Conservation (phyloP, 2,888 invertebrate genomes). For the Hemistola chrysoprasaria region DNA sequence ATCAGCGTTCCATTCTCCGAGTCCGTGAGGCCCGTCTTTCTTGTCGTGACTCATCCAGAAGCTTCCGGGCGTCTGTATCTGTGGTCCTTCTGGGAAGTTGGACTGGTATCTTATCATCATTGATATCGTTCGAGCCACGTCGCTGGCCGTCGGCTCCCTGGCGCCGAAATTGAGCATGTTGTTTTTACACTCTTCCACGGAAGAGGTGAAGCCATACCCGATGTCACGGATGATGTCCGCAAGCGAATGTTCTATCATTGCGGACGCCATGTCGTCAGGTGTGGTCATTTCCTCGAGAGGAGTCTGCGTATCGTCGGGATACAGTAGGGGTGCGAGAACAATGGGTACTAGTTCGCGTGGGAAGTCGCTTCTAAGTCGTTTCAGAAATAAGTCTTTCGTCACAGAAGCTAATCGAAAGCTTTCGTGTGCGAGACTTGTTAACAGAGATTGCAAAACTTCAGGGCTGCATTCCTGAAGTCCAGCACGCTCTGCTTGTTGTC, state of each 20-base stretch:
- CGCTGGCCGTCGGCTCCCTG: slow-evolving; percentile 90
- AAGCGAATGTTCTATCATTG: slow-evolving; percentile 88
- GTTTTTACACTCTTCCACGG: slow-evolving; percentile 93
- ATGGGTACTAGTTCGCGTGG: slow-evolving; percentile 94
- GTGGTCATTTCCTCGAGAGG: slow-evolving; percentile 84
- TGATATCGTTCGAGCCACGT: slow-evolving; percentile 92
- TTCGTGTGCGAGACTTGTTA: slow-evolving; percentile 84
- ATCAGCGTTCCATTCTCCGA: slow-evolving; percentile 95
- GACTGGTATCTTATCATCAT: slow-evolving; percentile 93
- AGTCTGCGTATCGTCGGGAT: slow-evolving; percentile 88
- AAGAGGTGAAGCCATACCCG: slow-evolving; percentile 93
- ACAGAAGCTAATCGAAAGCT: slow-evolving; percentile 86
- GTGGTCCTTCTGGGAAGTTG: slow-evolving; percentile 84
- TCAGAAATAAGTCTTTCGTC: slow-evolving; percentile 90
- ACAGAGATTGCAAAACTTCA: slow-evolving; percentile 92
- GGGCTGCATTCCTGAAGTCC: slow-evolving; percentile 95
- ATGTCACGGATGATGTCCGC: slow-evolving; percentile 96
- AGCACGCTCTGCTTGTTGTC: slow-evolving; percentile 87
- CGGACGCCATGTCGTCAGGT: slow-evolving; percentile 82
- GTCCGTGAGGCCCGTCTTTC: slow-evolving; percentile 73
- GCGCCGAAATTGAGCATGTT: slow-evolving; percentile 91
- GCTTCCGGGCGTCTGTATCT: slow-evolving; percentile 85
- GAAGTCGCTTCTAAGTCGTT: slow-evolving; percentile 92
- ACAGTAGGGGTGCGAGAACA: slow-evolving; percentile 93
- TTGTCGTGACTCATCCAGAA: slow-evolving; percentile 84